Evolutionary conservation across 2,888 invertebrate genomes (phyloP), one percentile per base, ranked within the genome.

Genomic region (Pteria penguin): DNA sequence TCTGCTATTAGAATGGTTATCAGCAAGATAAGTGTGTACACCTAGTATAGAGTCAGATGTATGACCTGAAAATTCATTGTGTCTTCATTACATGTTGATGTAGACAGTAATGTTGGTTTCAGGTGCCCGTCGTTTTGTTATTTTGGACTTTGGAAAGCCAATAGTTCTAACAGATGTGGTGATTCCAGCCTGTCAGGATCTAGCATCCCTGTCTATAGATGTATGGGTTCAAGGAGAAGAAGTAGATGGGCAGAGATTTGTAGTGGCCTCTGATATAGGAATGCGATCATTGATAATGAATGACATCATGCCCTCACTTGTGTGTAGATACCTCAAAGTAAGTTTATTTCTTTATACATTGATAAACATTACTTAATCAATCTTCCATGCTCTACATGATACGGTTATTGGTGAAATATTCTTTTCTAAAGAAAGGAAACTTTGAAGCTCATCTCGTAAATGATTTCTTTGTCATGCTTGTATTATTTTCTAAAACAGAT

Each of bases 151-250:
- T 92, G 97, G 97, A 2, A 95, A 96, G 84, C 95, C 96, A 0
- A 94, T 97, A 69, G 93, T 97, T 1, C 94, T 98, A 54, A 98
- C 97, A 0, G 98, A 98, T 92, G 93, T 97, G 84, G 88, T 93
- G 14, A 90, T 93, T 26, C 93, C 93, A 27, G 88, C 92, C 2
- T 93, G 93, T 86, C 85, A 87, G 62, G 93, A 93, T 82, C 85
- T 93, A 54, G 96, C 96, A 45, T 97, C 97, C 0, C 93, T 98
- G 1, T 96, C 96, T 83, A 95, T 98, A 84, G 97, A 98, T 91
- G 95, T 97, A 72, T 98, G 98, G 98, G 94, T 96, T 24, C 95
- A 95, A 62, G 95, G 96, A 69, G 97, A 98, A 91, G 97, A 97
- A 90, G 93, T 94, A 0, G 97, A 98, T 92, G 95, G 96, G 67